Conservation (phyloP, 2,888 invertebrate species). For the Orchesellides sinensis region DNA sequence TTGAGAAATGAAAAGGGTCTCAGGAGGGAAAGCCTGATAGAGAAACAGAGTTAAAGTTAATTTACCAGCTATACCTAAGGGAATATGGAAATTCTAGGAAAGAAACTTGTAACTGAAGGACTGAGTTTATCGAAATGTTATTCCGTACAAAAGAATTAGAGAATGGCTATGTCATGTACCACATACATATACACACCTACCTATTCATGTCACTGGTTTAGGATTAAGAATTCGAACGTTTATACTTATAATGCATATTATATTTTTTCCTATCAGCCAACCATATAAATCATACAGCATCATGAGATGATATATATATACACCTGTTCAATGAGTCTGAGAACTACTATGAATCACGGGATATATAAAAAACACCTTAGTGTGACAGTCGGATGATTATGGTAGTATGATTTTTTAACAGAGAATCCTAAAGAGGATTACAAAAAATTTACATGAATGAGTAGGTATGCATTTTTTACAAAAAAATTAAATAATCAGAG, state of each 20-base stretch:
- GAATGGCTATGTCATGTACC: constrained; percentile 20
- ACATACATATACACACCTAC: neutral
- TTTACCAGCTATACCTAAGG: constrained; percentile 17
- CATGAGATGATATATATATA: too few relatives aligned
- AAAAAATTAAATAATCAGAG: too few relatives aligned
- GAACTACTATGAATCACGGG: too few relatives aligned
- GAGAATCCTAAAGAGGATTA: too few relatives aligned
- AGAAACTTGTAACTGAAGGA: constrained; percentile 63
- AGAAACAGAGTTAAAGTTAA: too few relatives aligned
- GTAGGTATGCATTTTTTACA: too few relatives aligned
- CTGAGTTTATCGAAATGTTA: constrained; percentile 55
- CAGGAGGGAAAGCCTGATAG: constrained; percentile 48
- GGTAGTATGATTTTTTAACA: too few relatives aligned
- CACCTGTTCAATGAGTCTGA: constrained; percentile 8
- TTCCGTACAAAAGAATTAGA: constrained; percentile 52
- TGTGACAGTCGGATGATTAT: too few relatives aligned
- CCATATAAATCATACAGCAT: too few relatives aligned
- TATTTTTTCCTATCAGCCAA: too few relatives aligned
- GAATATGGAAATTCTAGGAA: constrained; percentile 13
- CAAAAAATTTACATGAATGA: too few relatives aligned
- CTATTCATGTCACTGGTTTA: constrained; percentile 5
- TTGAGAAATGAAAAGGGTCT: constrained; percentile 49
- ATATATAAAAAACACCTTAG: too few relatives aligned
- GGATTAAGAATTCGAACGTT: neutral
- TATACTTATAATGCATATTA: neutral